Evolutionary conservation across 2,113 vertebrate genomes (phyloP).

Genomic region (Myxocyprinus asiaticus): DNA sequence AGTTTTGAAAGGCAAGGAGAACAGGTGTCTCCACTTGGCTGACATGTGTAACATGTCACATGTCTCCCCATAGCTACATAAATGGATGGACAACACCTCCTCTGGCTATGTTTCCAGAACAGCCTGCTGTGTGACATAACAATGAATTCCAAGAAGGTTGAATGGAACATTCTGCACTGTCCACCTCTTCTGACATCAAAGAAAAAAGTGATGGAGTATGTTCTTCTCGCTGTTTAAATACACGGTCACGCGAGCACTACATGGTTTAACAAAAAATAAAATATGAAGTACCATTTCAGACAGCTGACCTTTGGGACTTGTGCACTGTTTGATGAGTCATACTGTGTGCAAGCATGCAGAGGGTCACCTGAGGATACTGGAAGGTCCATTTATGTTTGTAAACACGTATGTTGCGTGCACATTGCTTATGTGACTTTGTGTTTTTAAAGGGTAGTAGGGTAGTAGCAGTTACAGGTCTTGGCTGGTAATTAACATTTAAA

Average conservation of each 20-base stretch:
- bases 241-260: not conserved
- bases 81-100: not conserved
- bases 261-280: not conserved
- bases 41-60: not conserved
- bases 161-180: constrained; percentile 27
- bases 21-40: not conserved
- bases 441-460: no score
- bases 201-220: not conserved
- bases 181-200: not conserved
- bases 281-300: not conserved
- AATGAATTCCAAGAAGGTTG: not conserved
- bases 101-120: not conserved
- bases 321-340: not conserved
- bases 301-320: not conserved
- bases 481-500: no score
- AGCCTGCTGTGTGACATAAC: not conserved
- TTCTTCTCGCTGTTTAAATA: not conserved
- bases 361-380: no score
- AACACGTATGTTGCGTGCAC: no score
- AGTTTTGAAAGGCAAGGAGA: not conserved
- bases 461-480: no score
- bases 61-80: no score
- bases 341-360: not conserved
- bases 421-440: no score
- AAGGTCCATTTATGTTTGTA: no score